Evolutionary conservation across 2,888 invertebrate genomes (phyloP).

Genomic region (Lasioglossum malachurum): DNA sequence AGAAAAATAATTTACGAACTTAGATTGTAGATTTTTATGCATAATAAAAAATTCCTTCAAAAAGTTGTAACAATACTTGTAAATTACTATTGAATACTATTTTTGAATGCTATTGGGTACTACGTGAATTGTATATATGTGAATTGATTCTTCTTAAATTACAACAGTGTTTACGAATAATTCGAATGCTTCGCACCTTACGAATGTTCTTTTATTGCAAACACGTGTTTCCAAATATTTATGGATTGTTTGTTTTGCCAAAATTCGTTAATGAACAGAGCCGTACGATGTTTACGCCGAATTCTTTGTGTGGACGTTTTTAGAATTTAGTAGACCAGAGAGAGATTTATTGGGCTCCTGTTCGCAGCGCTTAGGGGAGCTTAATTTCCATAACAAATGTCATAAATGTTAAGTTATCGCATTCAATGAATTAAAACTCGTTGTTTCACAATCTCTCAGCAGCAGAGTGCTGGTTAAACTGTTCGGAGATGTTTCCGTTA

Average conservation of each 20-base stretch:
- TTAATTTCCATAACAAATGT: not conserved
- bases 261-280: not conserved
- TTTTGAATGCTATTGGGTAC: too few relatives aligned
- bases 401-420: not conserved
- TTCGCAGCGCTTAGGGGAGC: not conserved
- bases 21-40: too few relatives aligned
- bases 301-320: not conserved
- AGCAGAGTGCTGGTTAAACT: not conserved
- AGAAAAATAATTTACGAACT: not conserved
- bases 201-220: not conserved
- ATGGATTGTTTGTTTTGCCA: not conserved
- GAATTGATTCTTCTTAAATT: not conserved
- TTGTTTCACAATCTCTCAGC: not conserved
- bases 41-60: too few relatives aligned
- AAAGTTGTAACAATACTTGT: too few relatives aligned
- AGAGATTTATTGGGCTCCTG: not conserved
- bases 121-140: not conserved
- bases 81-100: too few relatives aligned
- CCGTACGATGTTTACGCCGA: not conserved
- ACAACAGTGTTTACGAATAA: not conserved
- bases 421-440: not conserved
- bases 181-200: not conserved
- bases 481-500: not conserved
- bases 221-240: slow-evolving; percentile 11
- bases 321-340: not conserved